Conservation (phyloP, 2,113 vertebrate species). For the Ceyx margarethae region DNA sequence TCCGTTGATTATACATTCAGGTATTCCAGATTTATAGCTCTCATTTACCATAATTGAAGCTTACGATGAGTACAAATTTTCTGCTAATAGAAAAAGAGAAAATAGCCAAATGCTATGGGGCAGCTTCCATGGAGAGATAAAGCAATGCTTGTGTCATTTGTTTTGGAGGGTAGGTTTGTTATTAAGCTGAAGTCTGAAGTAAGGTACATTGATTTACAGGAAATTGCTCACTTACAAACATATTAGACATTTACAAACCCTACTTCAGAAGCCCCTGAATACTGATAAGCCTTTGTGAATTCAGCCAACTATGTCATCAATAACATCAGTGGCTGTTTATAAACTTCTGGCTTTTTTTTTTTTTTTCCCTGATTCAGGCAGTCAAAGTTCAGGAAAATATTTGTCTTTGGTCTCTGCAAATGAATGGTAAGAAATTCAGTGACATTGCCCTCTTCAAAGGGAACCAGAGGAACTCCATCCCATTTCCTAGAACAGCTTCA, state of each 20-base stretch:
- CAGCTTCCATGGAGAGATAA: slow-evolving; percentile 33
- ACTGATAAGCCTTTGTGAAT: slow-evolving; percentile 63
- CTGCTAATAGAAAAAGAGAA: slow-evolving; percentile 43
- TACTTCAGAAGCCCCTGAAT: slow-evolving; percentile 52
- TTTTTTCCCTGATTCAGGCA: slow-evolving; percentile 17
- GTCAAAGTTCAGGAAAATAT: slow-evolving; percentile 73
- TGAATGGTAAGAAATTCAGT: slow-evolving; percentile 41
- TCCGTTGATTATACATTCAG: slow-evolving; percentile 50
- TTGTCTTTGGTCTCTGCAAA: slow-evolving; percentile 66
- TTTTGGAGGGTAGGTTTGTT: slow-evolving; percentile 69
- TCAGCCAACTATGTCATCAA: slow-evolving; percentile 61
- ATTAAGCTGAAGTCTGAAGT: slow-evolving; percentile 75
- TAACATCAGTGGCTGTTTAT: slow-evolving; percentile 71
- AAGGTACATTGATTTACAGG: slow-evolving; percentile 82
- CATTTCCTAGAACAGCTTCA: slow-evolving; percentile 51
- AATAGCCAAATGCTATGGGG: slow-evolving; percentile 37
- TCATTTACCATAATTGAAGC: slow-evolving; percentile 65
- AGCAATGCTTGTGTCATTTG: slow-evolving; percentile 65
- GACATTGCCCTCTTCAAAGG: slow-evolving; percentile 45
- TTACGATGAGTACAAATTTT: slow-evolving; percentile 59
- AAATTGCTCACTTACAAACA: slow-evolving; percentile 74
- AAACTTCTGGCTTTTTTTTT: slow-evolving; percentile 35
- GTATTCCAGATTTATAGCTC: slow-evolving; percentile 21
- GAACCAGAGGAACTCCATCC: not conserved
- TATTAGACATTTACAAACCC: slow-evolving; percentile 70